Conservation (phyloP, 2,888 invertebrate species). For the Trachelus iudaicus region DNA sequence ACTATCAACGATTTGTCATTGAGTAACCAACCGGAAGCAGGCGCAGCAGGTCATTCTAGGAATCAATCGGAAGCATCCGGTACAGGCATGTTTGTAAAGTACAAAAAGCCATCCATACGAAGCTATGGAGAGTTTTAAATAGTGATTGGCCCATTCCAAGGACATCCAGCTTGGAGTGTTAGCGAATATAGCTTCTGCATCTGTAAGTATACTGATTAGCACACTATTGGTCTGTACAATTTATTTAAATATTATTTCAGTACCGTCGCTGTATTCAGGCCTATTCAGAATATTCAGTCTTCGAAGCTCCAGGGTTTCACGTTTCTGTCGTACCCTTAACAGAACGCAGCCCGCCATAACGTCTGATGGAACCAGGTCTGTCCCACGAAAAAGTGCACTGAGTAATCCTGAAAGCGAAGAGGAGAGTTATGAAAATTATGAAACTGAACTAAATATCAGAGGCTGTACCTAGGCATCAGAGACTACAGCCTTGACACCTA, state of each 20-base stretch:
- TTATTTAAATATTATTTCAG: slow-evolving; percentile 17
- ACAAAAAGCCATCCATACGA: slow-evolving; percentile 92
- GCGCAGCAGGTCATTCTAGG: slow-evolving; percentile 78
- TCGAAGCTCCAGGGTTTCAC: slow-evolving; percentile 78
- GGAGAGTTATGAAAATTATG: no score
- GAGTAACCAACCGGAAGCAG: slow-evolving; percentile 71
- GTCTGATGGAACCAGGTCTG: slow-evolving; percentile 90
- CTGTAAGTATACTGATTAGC: slow-evolving; percentile 54
- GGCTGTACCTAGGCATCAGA: no score
- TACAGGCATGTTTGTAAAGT: slow-evolving; percentile 79
- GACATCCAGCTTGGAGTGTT: slow-evolving; percentile 85
- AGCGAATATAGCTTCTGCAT: slow-evolving; percentile 70
- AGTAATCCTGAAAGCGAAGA: slow-evolving; percentile 71
- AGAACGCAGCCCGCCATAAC: slow-evolving; percentile 88
- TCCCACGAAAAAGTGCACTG: slow-evolving; percentile 83
- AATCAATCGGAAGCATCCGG: slow-evolving; percentile 79
- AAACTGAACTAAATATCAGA: no score
- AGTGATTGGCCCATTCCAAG: slow-evolving; percentile 79
- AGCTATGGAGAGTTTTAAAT: slow-evolving; percentile 82
- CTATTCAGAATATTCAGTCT: slow-evolving; percentile 74
- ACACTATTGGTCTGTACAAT: not conserved
- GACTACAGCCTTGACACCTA: no score
- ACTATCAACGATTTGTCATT: slow-evolving; percentile 65
- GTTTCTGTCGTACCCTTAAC: slow-evolving; percentile 80
- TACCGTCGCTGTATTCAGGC: slow-evolving; percentile 76